These are phyloP conservation scores for Schizotus pectinicornis DNA, from an alignment of 2,888 invertebrate species.

Conservation along the genomic window DNA sequence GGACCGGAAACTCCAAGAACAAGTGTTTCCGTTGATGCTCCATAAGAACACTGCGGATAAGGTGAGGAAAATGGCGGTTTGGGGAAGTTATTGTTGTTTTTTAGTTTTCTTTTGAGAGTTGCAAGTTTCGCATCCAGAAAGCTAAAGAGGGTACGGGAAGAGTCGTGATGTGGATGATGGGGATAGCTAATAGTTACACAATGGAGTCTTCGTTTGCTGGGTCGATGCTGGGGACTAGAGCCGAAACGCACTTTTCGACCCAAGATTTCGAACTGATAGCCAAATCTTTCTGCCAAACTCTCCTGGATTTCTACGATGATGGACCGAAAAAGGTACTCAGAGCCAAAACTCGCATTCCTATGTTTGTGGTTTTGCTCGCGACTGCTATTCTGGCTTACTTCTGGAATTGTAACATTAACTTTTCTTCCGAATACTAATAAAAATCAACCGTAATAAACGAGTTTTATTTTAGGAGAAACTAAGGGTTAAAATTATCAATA, in stretches of 20 bases:
- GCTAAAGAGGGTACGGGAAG: slow-evolving; percentile 95
- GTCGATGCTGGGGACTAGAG: slow-evolving; percentile 80
- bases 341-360: slow-evolving; percentile 12
- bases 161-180: slow-evolving; percentile 95
- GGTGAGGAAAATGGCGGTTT: slow-evolving; percentile 58
- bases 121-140: slow-evolving; percentile 92
- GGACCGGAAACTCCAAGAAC: slow-evolving; percentile 83
- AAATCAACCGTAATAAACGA: slow-evolving; percentile 16
- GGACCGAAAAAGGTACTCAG: slow-evolving; percentile 76
- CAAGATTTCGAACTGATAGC: slow-evolving; percentile 84
- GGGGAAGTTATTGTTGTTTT: slow-evolving; percentile 35
- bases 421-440: background rate
- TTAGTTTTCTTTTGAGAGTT: slow-evolving; percentile 92
- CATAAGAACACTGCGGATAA: slow-evolving; percentile 91
- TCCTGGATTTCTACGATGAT: slow-evolving; percentile 89
- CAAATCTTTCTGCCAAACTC: slow-evolving; percentile 88
- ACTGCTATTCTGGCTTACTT: slow-evolving; percentile 23
- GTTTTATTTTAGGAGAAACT: slow-evolving; percentile 70
- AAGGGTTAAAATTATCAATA: slow-evolving; percentile 79
- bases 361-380: slow-evolving; percentile 16
- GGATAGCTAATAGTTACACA: slow-evolving; percentile 92
- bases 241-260: slow-evolving; percentile 83
- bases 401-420: background rate
- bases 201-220: slow-evolving; percentile 96
- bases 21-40: slow-evolving; percentile 93